Evolutionary conservation across 2,888 invertebrate genomes (phyloP).

Genomic region (Calliopum simillimum): DNA sequence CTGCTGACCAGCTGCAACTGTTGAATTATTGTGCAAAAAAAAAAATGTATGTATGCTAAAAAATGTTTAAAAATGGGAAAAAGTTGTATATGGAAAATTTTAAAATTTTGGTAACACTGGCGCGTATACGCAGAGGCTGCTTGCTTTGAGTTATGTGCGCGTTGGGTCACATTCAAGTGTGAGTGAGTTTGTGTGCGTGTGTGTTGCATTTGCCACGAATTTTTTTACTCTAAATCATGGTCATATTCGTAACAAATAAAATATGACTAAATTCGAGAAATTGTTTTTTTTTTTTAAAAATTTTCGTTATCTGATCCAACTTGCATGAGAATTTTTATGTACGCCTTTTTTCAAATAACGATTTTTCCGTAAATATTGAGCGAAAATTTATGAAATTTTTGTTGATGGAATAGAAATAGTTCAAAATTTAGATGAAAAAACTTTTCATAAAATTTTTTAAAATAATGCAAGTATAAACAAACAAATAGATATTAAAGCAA

Average conservation of each 20-base stretch:
- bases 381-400: too few relatives aligned
- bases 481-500: too few relatives aligned
- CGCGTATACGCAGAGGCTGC: neutral
- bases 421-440: too few relatives aligned
- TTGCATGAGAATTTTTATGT: too few relatives aligned
- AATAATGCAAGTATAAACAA: too few relatives aligned
- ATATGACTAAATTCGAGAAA: conserved; percentile 13
- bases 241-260: conserved; percentile 20
- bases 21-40: conserved; percentile 22
- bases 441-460: too few relatives aligned
- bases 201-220: neutral
- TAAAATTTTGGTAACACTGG: conserved; percentile 5
- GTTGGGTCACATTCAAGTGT: conserved; percentile 22
- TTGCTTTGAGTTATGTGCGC: conserved; percentile 25
- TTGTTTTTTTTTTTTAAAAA: neutral
- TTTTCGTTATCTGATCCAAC: too few relatives aligned
- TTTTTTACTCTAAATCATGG: conserved; percentile 33
- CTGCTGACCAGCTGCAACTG: conserved; percentile 17
- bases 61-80: neutral
- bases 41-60: neutral
- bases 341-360: too few relatives aligned
- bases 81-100: neutral
- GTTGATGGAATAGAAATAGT: too few relatives aligned
- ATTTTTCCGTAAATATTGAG: too few relatives aligned
- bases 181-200: conserved; percentile 18